phyloP scores from a whole-genome alignment of 2,797 vertebrate genomes.

The Alcedo quadribrachys region DNA sequence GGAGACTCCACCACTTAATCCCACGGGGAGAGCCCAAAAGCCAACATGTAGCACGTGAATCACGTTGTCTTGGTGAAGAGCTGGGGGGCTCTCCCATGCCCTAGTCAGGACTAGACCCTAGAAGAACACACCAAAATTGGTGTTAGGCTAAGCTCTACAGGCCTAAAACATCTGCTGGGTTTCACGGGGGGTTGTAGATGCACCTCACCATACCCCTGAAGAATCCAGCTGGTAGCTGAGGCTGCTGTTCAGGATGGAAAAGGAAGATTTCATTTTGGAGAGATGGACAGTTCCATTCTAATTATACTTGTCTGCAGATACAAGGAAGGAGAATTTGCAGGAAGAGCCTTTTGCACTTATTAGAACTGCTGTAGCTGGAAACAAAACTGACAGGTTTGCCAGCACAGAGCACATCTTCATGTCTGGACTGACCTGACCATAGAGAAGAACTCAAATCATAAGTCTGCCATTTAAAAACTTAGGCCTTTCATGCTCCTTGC shows the following conservation, averaged over 20 bases:
- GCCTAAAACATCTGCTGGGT: background rate
- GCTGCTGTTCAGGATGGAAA: background rate
- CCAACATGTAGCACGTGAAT: background rate
- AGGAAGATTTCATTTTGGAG: background rate
- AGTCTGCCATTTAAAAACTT: background rate
- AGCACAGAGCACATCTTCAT: background rate
- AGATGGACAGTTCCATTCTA: background rate
- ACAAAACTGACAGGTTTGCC: background rate
- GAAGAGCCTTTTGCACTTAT: background rate
- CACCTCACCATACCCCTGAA: background rate
- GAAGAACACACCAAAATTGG: background rate
- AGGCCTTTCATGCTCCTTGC: background rate
- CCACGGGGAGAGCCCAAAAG: background rate
- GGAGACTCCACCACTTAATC: background rate
- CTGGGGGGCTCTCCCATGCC: background rate
- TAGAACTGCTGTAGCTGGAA: background rate
- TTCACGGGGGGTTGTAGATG: background rate
- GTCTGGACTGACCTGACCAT: background rate
- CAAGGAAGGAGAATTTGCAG: background rate
- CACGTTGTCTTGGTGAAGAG: background rate
- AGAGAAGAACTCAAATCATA: background rate
- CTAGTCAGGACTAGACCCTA: background rate
- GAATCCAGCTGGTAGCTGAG: background rate
- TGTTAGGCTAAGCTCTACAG: background rate
- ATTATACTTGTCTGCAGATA: background rate